A percentile compares a stretch with the other conserved stretches of the same genome.
Evolutionary conservation across 2,113 vertebrate genomes (phyloP).

Genomic region (Percopsis transmontana): DNA sequence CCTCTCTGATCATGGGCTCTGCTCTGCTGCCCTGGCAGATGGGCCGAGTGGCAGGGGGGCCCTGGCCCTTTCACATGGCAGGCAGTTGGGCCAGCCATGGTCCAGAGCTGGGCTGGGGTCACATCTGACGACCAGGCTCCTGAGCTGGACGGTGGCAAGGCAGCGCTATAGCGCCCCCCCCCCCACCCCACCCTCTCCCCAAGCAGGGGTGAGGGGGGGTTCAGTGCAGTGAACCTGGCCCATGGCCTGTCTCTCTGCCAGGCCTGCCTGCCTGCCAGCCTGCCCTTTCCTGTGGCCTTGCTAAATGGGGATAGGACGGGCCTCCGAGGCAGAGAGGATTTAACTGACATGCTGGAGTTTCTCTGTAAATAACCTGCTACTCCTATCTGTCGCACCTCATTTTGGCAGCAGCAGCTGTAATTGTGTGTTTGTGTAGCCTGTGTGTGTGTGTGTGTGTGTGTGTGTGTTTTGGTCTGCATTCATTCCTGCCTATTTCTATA

Average conservation of each 20-base stretch:
- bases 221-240: constrained; percentile 62
- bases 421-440: constrained; percentile 2
- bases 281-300: constrained; percentile 57
- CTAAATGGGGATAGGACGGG: constrained; percentile 70
- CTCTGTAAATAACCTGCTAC: constrained; percentile 69
- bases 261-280: constrained; percentile 44
- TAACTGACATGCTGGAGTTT: constrained; percentile 63
- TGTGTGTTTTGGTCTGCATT: constrained; percentile 10
- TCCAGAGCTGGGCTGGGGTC: constrained; percentile 58
- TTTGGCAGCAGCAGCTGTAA: constrained; percentile 49
- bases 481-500: constrained; percentile 4
- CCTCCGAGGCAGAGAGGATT: constrained; percentile 58
- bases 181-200: too few species aligned
- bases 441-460: background rate
- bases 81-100: constrained; percentile 70
- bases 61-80: constrained; percentile 72
- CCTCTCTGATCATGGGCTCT: constrained; percentile 63
- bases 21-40: constrained; percentile 74
- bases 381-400: constrained; percentile 59
- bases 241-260: constrained; percentile 60
- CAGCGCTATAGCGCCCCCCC: constrained; percentile 1
- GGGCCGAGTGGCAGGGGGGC: constrained; percentile 72
- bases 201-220: constrained; percentile 29
- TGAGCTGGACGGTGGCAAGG: constrained; percentile 42
- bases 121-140: constrained; percentile 72